phyloP scores from a whole-genome alignment of 2,113 vertebrate genomes.

The Garra rufa region DNA sequence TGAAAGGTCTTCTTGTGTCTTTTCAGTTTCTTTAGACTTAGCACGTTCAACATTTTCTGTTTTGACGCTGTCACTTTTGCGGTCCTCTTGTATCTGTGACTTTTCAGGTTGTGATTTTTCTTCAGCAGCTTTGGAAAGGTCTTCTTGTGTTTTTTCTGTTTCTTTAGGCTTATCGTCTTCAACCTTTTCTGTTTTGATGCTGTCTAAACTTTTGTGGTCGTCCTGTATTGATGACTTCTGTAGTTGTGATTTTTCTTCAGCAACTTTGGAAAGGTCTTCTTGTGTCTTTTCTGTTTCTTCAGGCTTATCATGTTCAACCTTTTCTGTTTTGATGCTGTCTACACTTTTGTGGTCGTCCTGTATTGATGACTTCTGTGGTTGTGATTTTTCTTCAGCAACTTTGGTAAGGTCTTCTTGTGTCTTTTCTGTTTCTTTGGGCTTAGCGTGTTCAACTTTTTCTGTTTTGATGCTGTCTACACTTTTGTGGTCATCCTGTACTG shows the following conservation, averaged over 20 bases:
- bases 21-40: no score
- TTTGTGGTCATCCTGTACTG: neutral
- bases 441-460: neutral
- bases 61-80: no score
- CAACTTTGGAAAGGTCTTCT: neutral
- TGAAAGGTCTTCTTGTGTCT: no score
- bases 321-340: neutral
- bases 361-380: neutral
- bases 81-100: conserved; percentile 5
- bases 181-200: neutral
- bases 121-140: neutral
- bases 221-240: neutral
- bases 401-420: neutral
- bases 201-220: neutral
- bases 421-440: neutral
- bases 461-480: neutral
- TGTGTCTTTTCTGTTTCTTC: neutral
- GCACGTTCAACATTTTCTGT: no score
- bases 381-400: neutral
- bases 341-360: no score
- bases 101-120: conserved; percentile 18
- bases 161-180: neutral
- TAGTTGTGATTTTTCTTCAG: neutral
- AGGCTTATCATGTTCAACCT: neutral
- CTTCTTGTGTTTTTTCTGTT: neutral